Evolutionary conservation across 2,888 invertebrate genomes (phyloP).

Genomic region (Argyresthia albistria): DNA sequence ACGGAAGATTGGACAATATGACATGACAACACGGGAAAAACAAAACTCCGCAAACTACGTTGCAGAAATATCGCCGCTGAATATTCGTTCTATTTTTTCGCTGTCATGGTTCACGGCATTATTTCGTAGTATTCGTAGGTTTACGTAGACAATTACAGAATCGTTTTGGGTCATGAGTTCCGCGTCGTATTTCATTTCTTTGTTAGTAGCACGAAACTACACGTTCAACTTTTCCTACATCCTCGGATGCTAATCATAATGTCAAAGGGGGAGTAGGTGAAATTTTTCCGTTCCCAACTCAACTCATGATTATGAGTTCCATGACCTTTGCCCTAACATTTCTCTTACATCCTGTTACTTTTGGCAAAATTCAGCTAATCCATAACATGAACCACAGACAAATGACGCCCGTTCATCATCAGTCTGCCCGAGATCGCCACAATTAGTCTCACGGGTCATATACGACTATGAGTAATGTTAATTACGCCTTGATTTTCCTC

Average conservation of each 20-base stretch:
- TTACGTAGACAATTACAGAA: neutral
- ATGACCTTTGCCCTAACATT: no score
- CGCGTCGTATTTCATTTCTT: no score
- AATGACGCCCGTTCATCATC: neutral
- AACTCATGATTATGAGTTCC: no score
- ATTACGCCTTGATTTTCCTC: conserved; percentile 53
- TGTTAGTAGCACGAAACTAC: no score
- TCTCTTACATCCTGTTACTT: neutral
- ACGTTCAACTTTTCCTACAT: no score
- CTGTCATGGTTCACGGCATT: neutral
- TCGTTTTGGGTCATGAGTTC: no score
- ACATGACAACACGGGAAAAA: neutral
- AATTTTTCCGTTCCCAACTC: no score
- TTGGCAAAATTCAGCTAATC: neutral
- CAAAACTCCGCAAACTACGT: neutral
- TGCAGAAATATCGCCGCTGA: neutral
- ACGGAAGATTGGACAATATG: conserved; percentile 24
- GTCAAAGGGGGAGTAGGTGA: no score
- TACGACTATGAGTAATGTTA: conserved; percentile 62
- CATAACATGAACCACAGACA: neutral
- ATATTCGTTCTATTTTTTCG: neutral
- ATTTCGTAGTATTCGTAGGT: neutral
- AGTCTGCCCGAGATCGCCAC: conserved; percentile 26
- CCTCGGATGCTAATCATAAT: no score
- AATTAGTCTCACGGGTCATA: conserved; percentile 44